Evolutionary conservation across 2,797 vertebrate species (phyloP), one percentile per base, ranked within the genome.

Genomic region (Sternarchorhynchus goeldii): DNA sequence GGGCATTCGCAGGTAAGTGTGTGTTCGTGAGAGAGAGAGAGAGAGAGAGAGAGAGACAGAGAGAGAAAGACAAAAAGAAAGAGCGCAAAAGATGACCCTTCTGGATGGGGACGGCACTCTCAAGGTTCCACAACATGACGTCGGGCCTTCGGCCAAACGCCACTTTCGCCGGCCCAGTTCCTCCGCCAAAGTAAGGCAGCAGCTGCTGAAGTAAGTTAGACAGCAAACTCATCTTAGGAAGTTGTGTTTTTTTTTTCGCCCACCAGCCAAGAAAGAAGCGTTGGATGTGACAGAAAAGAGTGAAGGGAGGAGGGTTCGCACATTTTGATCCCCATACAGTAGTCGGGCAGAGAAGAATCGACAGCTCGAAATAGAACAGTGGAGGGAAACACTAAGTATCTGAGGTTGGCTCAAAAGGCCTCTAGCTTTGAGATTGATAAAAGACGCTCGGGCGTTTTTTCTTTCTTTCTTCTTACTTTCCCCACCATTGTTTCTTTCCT

Each of bases 361-460:
- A 90, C 86, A 85, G 90, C 90, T 93, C 89, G 86, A 85, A 89
- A 88, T 89, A 91, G 92, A 91, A 92, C 88, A 86, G 93, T 92
- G 92, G 92, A 90, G 73, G 92, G 91, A 92, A 91, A 91, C 90
- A 88, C 89, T 86, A 89, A 89, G 91, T 90, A 92, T 93, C 93
- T 92, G 90, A 93, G 89, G 86, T 89, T 89, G 86, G 91, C 91
- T 92, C 91, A 92, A 93, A 82, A 93, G 92, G 91, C 91, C 91
- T 87, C 90, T 91, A 93, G 89, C 93, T 92, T 91, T 88, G 91
- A 93, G 68, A 86, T 90, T 91, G 92, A 93, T 93, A 92, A 93
- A 81, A 78, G 76, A 67, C 31, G 29, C 73, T 63, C 78, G 29
- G 73, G 59, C 39, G 64, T 75, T 65, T 80, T 75, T 70, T 69